Evolutionary conservation across 2,888 invertebrate genomes (phyloP), one percentile per base, ranked within the genome.

Genomic region (Lasioglossum figueresi): DNA sequence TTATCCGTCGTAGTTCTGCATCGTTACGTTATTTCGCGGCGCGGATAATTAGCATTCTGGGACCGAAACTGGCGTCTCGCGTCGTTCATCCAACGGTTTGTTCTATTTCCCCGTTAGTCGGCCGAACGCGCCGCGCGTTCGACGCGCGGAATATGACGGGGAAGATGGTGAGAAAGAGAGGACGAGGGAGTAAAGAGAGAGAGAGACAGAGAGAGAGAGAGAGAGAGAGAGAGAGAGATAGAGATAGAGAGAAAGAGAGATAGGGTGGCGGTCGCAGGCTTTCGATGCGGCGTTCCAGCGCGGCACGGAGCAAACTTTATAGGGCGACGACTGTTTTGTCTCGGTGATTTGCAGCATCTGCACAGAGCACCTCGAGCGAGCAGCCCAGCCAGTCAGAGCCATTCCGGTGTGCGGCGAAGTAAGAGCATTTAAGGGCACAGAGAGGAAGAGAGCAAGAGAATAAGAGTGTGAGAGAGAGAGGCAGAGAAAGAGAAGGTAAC

Each of bases 321-420:
- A 84, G 91, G 90, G 85, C 91, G 90, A 91, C 91, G 92, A 92
- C 91, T 93, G 94, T 94, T 94, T 94, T 94, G 94, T 94, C 92
- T 88, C 84, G 88, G 93, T 94, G 94, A 94, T 94, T 94, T 93
- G 94, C 94, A 92, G 93, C 94, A 93, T 94, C 94, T 94, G 94
- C 93, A 92, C 92, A 84, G 91, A 94, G 91, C 93, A 94, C 91
- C 92, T 91, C 89, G 87, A 81, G 77, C 88, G 80, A 80, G 71
- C 84, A 84, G 71, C 83, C 83, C 83, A 83, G 52, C 79, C 79
- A 83, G 82, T 77, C 85, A 71, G 78, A 76, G 80, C 80, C 76
- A 86, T 86, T 85, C 83, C 72, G 66, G 76, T 63, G 85, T 74
- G 85, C 80, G 82, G 80, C 80, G 77, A 83, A 82, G 80, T 83